Conservation (phyloP, 2,888 invertebrate species). For the Brachypterus glaber region DNA sequence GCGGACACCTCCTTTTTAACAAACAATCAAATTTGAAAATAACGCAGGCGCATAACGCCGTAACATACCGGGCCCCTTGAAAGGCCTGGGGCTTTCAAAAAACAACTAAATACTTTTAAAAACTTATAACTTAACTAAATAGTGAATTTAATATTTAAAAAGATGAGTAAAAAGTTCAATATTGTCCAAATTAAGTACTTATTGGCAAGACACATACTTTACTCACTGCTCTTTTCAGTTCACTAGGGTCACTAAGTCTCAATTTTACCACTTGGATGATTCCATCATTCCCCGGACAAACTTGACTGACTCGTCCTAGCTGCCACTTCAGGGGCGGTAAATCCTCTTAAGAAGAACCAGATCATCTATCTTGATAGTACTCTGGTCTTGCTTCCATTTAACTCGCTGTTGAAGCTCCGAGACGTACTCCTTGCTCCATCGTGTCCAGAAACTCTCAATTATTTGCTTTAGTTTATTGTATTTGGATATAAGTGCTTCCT, state of each 20-base stretch:
- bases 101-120: too few relatives aligned
- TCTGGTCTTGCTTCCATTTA: neutral
- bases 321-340: neutral
- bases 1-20: too few relatives aligned
- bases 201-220: neutral
- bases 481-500: neutral
- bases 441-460: neutral
- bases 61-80: too few relatives aligned
- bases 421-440: neutral
- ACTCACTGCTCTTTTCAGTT: neutral
- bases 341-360: neutral
- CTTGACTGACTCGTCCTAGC: neutral
- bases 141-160: too few relatives aligned
- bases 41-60: too few relatives aligned
- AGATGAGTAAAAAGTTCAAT: too few relatives aligned
- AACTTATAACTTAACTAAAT: too few relatives aligned
- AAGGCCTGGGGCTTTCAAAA: too few relatives aligned
- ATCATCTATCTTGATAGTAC: too few relatives aligned
- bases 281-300: neutral
- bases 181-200: too few relatives aligned
- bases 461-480: neutral
- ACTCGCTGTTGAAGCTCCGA: neutral
- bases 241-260: neutral
- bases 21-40: too few relatives aligned
- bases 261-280: neutral